phyloP scores from a whole-genome alignment of 1,140 invertebrate species.

The Acyrthosiphon pisum region DNA sequence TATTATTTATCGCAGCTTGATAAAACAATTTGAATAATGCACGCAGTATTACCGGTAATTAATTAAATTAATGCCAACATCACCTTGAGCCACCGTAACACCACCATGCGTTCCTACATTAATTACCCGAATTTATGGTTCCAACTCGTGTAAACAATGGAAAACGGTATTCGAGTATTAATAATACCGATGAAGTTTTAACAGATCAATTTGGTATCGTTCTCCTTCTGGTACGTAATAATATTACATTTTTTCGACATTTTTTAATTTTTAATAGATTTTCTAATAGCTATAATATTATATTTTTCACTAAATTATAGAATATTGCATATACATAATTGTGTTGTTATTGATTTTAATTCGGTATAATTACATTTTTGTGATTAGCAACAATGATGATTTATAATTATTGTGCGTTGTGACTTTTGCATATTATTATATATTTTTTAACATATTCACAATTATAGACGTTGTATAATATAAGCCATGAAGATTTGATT shows the following conservation, averaged over 20 bases:
- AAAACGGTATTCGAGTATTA: constrained; percentile 8
- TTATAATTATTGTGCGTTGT: no score
- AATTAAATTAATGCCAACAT: constrained; percentile 43
- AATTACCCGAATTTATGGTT: constrained; percentile 39
- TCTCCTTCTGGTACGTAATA: neutral
- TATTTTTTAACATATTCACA: neutral
- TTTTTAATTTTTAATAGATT: neutral
- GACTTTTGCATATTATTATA: no score
- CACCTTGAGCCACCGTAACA: constrained; percentile 33
- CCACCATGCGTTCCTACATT: constrained; percentile 40
- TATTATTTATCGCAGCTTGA: constrained; percentile 31
- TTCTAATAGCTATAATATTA: neutral
- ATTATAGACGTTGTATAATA: no score
- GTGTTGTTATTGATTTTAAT: neutral
- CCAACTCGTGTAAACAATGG: constrained; percentile 42
- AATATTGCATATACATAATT: no score
- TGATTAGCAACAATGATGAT: no score
- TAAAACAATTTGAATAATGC: constrained; percentile 32
- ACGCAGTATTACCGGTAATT: constrained; percentile 8
- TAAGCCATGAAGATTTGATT: no score
- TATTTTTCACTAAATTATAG: neutral
- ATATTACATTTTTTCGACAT: neutral
- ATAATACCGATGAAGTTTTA: constrained; percentile 20
- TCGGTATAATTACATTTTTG: no score
- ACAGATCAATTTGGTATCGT: neutral